These are phyloP conservation scores for Lipophrys pholis DNA, from an alignment of 2,113 vertebrate species.

Conservation along the genomic window DNA sequence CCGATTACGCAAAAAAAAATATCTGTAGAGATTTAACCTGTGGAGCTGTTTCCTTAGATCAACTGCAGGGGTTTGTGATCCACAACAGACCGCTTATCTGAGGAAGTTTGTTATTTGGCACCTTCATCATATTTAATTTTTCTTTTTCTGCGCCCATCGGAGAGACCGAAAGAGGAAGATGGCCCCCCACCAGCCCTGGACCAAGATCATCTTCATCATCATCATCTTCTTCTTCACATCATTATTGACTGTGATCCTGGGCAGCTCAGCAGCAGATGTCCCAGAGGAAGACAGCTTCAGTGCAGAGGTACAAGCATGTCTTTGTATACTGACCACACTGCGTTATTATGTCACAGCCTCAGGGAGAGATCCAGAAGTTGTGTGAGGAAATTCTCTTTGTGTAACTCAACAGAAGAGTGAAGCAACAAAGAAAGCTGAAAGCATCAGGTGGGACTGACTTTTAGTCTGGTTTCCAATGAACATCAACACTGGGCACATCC, in stretches of 20 bases:
- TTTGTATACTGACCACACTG: no score
- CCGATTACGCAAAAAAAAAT: no score
- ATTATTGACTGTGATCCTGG: slow-evolving; percentile 15
- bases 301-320: slow-evolving; percentile 71
- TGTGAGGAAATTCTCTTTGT: no score
- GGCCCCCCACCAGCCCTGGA: slow-evolving; percentile 43
- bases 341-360: no score
- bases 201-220: slow-evolving; percentile 28
- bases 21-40: neutral
- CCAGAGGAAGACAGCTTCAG: slow-evolving; percentile 72
- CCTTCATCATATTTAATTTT: neutral
- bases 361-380: no score
- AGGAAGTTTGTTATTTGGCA: slow-evolving; percentile 11
- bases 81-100: neutral
- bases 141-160: neutral
- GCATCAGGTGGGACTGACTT: no score
- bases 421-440: no score
- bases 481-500: no score
- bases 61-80: neutral
- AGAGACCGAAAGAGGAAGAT: slow-evolving; percentile 32
- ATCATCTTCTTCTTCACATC: neutral
- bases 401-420: no score
- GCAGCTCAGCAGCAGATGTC: slow-evolving; percentile 29
- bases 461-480: no score
- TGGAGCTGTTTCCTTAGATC: neutral